phyloP scores from a whole-genome alignment of 92 coral and sea anemone genomes.

The Bergia puertoricense region DNA sequence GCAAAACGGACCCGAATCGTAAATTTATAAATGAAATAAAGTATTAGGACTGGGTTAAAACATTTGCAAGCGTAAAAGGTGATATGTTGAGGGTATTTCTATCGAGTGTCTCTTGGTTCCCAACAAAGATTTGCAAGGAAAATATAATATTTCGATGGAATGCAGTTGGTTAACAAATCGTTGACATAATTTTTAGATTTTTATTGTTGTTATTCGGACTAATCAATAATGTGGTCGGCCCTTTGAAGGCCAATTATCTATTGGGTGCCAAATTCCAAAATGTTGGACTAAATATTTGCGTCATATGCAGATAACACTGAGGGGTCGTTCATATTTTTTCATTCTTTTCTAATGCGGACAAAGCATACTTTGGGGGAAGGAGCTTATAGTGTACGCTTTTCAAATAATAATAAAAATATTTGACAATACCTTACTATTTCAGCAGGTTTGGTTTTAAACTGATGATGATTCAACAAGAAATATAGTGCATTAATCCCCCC shows the following conservation, averaged over 20 bases:
- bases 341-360: too few species aligned
- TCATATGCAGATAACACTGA: neutral
- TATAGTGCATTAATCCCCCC: too few species aligned
- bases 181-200: neutral
- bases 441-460: too few species aligned
- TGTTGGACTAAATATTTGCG: neutral
- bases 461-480: too few species aligned
- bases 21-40: neutral
- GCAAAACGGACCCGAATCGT: neutral
- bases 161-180: neutral
- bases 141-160: neutral
- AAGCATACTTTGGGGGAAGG: too few species aligned
- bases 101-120: neutral
- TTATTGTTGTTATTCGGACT: neutral
- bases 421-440: too few species aligned
- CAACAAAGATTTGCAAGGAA: neutral
- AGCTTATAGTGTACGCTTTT: too few species aligned
- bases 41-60: neutral
- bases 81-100: neutral
- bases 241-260: conserved; percentile 2
- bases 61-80: neutral
- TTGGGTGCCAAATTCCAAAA: neutral
- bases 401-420: too few species aligned
- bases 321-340: too few species aligned
- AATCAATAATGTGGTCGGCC: neutral